Evolutionary conservation across 2,888 invertebrate species (phyloP).

Genomic region (Sinotaia quadrata): DNA sequence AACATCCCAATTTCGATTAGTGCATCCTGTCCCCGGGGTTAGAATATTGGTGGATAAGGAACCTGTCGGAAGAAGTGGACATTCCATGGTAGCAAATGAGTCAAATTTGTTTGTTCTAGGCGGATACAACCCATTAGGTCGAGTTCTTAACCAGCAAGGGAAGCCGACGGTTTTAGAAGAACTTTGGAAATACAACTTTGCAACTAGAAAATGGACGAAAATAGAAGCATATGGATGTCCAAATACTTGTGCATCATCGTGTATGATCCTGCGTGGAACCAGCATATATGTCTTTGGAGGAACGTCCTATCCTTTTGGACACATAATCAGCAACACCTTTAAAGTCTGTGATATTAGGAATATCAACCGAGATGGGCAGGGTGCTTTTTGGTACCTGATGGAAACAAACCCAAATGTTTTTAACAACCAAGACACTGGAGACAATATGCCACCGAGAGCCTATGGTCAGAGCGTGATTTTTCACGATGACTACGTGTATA

Average conservation of each 20-base stretch:
- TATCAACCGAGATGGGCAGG: conserved; percentile 40
- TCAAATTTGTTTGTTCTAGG: conserved; percentile 49
- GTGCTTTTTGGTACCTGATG: conserved; percentile 73
- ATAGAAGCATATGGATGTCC: conserved; percentile 75
- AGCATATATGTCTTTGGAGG: conserved; percentile 89
- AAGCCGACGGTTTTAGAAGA: conserved; percentile 73
- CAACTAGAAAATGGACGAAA: conserved; percentile 83
- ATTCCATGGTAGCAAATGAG: conserved; percentile 48
- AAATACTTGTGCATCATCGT: conserved; percentile 46
- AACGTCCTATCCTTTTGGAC: conserved; percentile 92
- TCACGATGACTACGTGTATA: conserved; percentile 81
- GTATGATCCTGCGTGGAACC: conserved; percentile 39
- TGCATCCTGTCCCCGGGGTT: conserved; percentile 9
- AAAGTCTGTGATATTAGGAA: conserved; percentile 79
- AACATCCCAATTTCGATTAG: conserved; percentile 1
- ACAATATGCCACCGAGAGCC: conserved; percentile 80
- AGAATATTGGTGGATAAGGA: conserved; percentile 3
- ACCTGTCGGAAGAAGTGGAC: conserved; percentile 50
- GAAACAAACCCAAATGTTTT: conserved; percentile 45
- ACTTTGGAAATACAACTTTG: conserved; percentile 89
- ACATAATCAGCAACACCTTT: conserved; percentile 83
- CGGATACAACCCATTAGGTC: conserved; percentile 44
- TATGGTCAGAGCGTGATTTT: conserved; percentile 80
- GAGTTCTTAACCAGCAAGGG: conserved; percentile 1
- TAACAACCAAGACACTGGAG: conserved; percentile 39